Conservation (phyloP, 1,140 invertebrate genomes). For the Calliphora vicina region DNA sequence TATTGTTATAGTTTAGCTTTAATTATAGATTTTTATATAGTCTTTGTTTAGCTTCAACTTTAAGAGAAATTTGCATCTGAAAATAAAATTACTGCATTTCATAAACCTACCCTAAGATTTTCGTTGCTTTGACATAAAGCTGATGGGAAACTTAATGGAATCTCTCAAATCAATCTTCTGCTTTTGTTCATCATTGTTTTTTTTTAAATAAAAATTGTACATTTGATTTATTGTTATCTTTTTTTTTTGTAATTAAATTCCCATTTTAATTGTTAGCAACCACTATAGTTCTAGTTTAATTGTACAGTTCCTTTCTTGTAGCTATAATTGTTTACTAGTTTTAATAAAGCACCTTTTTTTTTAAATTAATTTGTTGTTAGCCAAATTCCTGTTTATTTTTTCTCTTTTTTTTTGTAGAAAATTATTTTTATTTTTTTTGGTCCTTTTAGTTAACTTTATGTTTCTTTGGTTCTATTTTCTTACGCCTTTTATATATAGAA, state of each 20-base stretch:
- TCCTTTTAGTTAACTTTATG: neutral
- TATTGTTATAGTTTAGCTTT: too few relatives aligned
- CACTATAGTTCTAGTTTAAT: too few relatives aligned
- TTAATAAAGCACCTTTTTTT: neutral
- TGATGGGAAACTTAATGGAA: too few relatives aligned
- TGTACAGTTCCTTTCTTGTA: neutral
- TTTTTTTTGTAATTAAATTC: neutral
- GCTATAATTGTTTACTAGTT: neutral
- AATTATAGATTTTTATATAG: too few relatives aligned
- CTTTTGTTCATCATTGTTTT: neutral
- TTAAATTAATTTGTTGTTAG: neutral
- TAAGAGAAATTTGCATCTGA: too few relatives aligned
- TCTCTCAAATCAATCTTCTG: neutral
- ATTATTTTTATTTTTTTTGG: neutral
- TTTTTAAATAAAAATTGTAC: neutral
- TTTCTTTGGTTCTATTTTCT: neutral
- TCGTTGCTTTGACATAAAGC: too few relatives aligned
- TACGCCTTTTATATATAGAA: neutral
- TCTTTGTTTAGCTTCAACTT: too few relatives aligned
- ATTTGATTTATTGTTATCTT: neutral
- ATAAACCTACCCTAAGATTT: too few relatives aligned
- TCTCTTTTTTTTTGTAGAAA: neutral
- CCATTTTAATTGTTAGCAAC: neutral
- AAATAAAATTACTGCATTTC: too few relatives aligned
- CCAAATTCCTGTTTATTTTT: neutral